Evolutionary conservation across 2,797 vertebrate species (phyloP).

Genomic region (Amblyraja radiata): DNA sequence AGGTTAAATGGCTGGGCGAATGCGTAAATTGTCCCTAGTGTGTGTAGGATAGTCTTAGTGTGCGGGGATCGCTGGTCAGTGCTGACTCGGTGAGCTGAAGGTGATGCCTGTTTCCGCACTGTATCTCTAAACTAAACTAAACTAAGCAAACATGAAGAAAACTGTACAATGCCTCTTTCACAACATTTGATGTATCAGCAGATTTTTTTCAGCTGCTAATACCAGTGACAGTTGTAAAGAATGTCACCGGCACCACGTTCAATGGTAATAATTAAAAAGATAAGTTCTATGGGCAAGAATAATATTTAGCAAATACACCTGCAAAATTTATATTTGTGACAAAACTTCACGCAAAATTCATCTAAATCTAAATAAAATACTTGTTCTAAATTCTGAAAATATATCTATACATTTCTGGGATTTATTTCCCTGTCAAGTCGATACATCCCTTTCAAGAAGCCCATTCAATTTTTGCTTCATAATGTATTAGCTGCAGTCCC

Average conservation of each 20-base stretch:
- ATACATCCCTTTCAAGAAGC: neutral
- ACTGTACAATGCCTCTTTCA: neutral
- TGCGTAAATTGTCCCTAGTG: too few relatives aligned
- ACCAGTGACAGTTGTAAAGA: neutral
- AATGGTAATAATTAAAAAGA: neutral
- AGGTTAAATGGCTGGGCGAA: too few relatives aligned
- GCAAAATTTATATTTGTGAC: neutral
- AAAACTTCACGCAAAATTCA: neutral
- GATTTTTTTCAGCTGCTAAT: neutral
- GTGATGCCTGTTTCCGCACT: too few relatives aligned
- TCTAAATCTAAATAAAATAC: neutral
- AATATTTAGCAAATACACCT: neutral
- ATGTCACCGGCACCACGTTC: neutral
- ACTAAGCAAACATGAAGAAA: neutral
- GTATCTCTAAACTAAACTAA: too few relatives aligned
- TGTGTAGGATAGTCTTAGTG: too few relatives aligned
- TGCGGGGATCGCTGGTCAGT: too few relatives aligned
- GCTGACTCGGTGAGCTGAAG: too few relatives aligned
- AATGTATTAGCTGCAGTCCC: neutral
- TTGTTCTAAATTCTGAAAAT: neutral
- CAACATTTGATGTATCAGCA: neutral
- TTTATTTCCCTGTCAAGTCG: neutral
- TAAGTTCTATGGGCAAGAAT: neutral
- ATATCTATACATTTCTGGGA: neutral
- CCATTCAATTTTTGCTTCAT: neutral